A percentile compares a stretch with the other conserved stretches of the same genome.
Evolutionary conservation across 1,140 invertebrate genomes (phyloP).

Genomic region (Antheraea pernyi): DNA sequence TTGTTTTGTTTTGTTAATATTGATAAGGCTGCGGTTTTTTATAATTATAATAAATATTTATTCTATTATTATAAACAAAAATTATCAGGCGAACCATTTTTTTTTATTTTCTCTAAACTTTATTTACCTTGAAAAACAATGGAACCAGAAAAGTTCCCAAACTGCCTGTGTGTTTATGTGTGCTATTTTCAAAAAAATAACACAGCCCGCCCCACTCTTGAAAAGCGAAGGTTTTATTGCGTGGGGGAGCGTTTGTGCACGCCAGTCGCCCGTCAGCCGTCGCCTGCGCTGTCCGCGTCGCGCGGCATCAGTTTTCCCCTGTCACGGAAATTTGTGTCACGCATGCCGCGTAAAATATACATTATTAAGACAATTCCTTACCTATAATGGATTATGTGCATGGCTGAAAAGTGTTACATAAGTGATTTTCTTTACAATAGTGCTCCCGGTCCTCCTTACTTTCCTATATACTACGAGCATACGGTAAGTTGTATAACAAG

Average conservation of each 20-base stretch:
- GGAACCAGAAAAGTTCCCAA: slow-evolving; percentile 4
- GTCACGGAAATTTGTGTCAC: slow-evolving; percentile 69
- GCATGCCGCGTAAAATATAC: slow-evolving; percentile 32
- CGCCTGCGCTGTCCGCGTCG: slow-evolving; percentile 52
- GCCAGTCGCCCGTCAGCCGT: slow-evolving; percentile 59
- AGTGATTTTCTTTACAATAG: slow-evolving; percentile 55
- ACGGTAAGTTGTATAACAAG: slow-evolving; percentile 54
- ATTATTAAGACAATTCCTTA: slow-evolving; percentile 19
- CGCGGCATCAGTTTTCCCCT: slow-evolving; percentile 68
- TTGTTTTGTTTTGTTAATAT: not conserved
- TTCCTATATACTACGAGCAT: slow-evolving; percentile 36
- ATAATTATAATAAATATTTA: not conserved
- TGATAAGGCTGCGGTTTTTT: not conserved
- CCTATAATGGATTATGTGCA: slow-evolving; percentile 67
- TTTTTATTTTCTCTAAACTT: not conserved
- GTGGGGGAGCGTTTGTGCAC: slow-evolving; percentile 44
- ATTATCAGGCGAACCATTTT: not conserved
- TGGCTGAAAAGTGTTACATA: slow-evolving; percentile 61
- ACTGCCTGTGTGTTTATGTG: slow-evolving; percentile 23
- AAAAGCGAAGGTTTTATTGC: slow-evolving; percentile 65
- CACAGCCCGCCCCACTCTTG: slow-evolving; percentile 52
- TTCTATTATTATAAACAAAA: not conserved
- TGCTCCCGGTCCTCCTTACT: slow-evolving; percentile 58
- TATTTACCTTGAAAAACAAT: not conserved
- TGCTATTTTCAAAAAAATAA: slow-evolving; percentile 47